Conservation (phyloP, 2,113 vertebrate species). For the Macaca fascicularis region DNA sequence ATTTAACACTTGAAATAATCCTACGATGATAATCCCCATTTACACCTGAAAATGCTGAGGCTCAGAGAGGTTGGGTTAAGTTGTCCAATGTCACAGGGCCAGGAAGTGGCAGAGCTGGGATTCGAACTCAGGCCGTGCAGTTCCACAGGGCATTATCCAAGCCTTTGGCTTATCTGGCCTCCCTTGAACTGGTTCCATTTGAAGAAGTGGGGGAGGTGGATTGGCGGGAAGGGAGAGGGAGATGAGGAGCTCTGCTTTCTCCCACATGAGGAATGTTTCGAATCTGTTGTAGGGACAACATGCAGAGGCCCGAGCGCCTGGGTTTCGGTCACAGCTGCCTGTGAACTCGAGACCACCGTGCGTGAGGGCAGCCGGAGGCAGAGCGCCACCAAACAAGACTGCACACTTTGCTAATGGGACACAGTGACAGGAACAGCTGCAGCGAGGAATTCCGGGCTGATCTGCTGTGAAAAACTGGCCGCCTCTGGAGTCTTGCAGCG, state of each 20-base stretch:
- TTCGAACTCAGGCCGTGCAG: not conserved
- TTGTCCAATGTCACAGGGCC: fast-evolving
- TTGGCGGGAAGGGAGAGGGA: fast-evolving
- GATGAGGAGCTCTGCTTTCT: not conserved
- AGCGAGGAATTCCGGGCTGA: not conserved
- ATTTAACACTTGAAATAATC: fast-evolving
- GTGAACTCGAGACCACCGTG: not conserved
- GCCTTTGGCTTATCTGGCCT: fast-evolving
- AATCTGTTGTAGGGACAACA: not conserved
- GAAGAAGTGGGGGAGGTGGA: fast-evolving
- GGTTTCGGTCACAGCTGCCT: not conserved
- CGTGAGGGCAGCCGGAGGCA: not conserved
- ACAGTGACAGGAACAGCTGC: constrained; percentile 15
- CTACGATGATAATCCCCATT: fast-evolving
- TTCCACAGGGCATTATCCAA: fast-evolving
- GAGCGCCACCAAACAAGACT: not conserved
- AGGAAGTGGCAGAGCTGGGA: not conserved
- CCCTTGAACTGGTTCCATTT: not conserved
- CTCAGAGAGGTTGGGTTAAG: not conserved
- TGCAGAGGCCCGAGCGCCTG: not conserved
- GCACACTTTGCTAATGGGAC: not conserved
- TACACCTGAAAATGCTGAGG: not conserved
- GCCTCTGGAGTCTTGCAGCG: not conserved
- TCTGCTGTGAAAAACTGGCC: not conserved
- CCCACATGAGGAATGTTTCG: not conserved